These are phyloP conservation scores for Leptosomus discolor DNA, from an alignment of 2,113 vertebrate genomes.

Conservation along the genomic window DNA sequence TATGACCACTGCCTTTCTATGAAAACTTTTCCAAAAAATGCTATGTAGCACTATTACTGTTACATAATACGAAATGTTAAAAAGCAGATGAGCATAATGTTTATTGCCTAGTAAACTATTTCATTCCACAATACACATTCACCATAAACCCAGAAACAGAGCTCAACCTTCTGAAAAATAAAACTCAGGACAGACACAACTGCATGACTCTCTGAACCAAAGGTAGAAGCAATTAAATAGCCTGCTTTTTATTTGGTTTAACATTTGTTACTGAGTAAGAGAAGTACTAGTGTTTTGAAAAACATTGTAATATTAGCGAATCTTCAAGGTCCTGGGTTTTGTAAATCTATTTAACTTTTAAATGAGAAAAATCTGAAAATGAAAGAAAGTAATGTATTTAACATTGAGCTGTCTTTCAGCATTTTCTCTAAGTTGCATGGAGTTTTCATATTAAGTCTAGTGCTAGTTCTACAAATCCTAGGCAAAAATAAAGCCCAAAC, in stretches of 20 bases:
- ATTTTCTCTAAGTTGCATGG: neutral
- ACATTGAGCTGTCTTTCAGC: neutral
- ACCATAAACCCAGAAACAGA: neutral
- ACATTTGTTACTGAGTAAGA: neutral
- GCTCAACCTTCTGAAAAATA: neutral
- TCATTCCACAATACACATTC: neutral
- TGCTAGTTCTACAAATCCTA: neutral
- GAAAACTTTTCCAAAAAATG: neutral
- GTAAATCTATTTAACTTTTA: neutral
- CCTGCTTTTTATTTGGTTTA: neutral
- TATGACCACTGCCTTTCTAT: neutral
- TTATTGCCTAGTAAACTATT: neutral
- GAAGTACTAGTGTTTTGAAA: neutral
- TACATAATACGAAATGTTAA: neutral
- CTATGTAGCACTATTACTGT: neutral
- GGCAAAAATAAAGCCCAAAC: neutral
- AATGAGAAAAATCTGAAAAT: neutral
- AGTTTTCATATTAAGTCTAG: neutral
- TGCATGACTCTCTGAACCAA: neutral
- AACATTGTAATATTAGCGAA: neutral
- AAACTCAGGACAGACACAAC: neutral
- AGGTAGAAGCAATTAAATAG: neutral
- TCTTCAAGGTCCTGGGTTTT: neutral
- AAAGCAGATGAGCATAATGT: neutral
- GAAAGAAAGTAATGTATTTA: neutral